Evolutionary conservation across 2,113 vertebrate species (phyloP).

Genomic region (Ciconia maguari): DNA sequence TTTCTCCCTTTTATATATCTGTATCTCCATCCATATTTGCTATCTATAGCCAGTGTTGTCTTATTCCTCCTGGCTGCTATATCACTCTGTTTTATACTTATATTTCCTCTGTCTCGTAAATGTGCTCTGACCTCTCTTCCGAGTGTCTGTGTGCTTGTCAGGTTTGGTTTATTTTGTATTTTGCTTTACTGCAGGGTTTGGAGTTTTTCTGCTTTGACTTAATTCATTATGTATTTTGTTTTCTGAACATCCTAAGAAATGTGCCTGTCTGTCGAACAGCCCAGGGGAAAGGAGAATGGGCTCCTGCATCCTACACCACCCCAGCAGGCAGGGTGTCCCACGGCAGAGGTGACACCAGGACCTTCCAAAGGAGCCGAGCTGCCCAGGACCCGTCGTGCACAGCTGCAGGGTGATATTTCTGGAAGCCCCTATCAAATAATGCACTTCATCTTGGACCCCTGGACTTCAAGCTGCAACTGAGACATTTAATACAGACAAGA

Average conservation of each 20-base stretch:
- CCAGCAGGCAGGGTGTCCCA: not conserved
- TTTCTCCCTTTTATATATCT: not conserved
- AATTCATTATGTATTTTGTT: not conserved
- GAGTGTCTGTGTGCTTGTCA: not conserved
- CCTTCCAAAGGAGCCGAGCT: not conserved
- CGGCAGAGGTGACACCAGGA: not conserved
- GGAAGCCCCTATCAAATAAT: not conserved
- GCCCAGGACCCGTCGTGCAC: not conserved
- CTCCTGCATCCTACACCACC: too few relatives aligned
- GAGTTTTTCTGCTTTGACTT: not conserved
- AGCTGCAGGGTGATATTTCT: not conserved
- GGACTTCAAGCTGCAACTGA: not conserved
- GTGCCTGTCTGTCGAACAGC: not conserved
- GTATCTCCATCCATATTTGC: not conserved
- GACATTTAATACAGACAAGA: not conserved
- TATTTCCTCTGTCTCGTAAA: not conserved
- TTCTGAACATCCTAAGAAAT: not conserved
- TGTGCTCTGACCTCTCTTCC: not conserved
- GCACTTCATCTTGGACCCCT: not conserved
- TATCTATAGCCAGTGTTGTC: not conserved
- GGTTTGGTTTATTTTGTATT: not conserved
- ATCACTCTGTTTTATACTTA: not conserved
- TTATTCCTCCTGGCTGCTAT: not conserved
- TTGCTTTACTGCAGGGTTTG: not conserved
- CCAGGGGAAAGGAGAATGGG: not conserved